Percentiles rank a stretch among this genome's conserved stretches.
Conservation (phyloP, 2,797 vertebrate genomes). For the Danio kyathit region DNA sequence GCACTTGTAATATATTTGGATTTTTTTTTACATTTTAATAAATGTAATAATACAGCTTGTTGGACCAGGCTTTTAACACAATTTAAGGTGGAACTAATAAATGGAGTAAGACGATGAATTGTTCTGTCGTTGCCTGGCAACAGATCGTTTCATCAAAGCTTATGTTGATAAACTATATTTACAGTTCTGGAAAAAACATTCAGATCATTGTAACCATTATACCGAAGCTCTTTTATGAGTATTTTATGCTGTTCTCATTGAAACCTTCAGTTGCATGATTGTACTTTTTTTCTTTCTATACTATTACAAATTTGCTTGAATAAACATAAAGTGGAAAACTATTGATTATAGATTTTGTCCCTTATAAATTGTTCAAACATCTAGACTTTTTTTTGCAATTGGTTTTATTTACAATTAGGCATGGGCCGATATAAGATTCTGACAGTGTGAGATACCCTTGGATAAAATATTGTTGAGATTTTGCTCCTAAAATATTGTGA, state of each 20-base stretch:
- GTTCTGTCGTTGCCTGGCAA: constrained; percentile 16
- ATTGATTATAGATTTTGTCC: no score
- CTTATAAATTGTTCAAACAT: not conserved
- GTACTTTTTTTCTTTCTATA: not conserved
- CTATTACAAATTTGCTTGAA: not conserved
- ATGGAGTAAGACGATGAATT: not conserved
- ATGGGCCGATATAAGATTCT: no score
- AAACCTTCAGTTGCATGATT: not conserved
- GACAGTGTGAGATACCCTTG: no score
- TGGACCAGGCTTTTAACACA: not conserved
- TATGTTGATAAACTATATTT: not conserved
- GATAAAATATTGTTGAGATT: no score
- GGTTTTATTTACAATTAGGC: not conserved
- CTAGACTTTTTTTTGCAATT: not conserved
- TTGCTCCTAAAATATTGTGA: no score
- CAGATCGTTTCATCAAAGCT: constrained; percentile 13
- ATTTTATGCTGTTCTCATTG: not conserved
- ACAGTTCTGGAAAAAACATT: not conserved
- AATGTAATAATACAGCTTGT: not conserved
- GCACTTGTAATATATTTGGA: not conserved
- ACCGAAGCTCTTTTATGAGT: not conserved
- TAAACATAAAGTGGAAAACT: no score
- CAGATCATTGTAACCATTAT: not conserved
- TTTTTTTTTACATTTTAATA: not conserved
- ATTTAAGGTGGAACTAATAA: constrained; percentile 24